Evolutionary conservation across 1,140 invertebrate species (phyloP), one percentile per base, ranked within the genome.

Genomic region (Leptestheria dahalacensis): DNA sequence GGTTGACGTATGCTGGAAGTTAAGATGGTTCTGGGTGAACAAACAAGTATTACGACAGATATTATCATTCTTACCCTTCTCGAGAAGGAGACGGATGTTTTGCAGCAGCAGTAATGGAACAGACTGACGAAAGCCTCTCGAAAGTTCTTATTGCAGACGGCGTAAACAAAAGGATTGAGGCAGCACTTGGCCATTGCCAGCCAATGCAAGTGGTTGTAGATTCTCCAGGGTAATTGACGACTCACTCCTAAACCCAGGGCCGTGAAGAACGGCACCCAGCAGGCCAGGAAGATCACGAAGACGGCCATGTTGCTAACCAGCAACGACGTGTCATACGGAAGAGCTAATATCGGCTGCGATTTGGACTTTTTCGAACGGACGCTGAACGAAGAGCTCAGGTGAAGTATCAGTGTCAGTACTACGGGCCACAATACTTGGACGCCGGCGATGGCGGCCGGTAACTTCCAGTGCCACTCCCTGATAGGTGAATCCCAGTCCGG

Each of bases 91-190:
- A 88, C 79, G 3, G 82, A 83, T 4, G 81, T 86, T 68, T 88
- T 88, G 71, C 85, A 88, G 66, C 83, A 88, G 66, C 85, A 88
- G 64, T 89, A 88, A 64, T 88, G 79, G 66, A 87, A 88, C 9
- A 88, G 70, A 66, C 86, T 83, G 21, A 82, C 74, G 67, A 84
- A 90, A 3, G 84, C 84, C 61, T 77, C 80, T n/a, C 84, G 74
- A 65, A 86, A 87, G 67, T 82, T 79, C 0, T 77, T 72, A 65
- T 84, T 82, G 2, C 77, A 69, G 0, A 79, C 70, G 59, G 80
- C 80, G 66, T 86, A 86, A 1, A 86, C 67, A 3, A 84, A 73
- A 64, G 78, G 81, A 62, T 82, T 81, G 47, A 84, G 67, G 57
- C 82, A 81, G 0, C 82, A 82, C 61, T 86, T 84, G 50, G 76